Evolutionary conservation across 2,797 vertebrate species (phyloP).

Genomic region (Lacerta agilis): DNA sequence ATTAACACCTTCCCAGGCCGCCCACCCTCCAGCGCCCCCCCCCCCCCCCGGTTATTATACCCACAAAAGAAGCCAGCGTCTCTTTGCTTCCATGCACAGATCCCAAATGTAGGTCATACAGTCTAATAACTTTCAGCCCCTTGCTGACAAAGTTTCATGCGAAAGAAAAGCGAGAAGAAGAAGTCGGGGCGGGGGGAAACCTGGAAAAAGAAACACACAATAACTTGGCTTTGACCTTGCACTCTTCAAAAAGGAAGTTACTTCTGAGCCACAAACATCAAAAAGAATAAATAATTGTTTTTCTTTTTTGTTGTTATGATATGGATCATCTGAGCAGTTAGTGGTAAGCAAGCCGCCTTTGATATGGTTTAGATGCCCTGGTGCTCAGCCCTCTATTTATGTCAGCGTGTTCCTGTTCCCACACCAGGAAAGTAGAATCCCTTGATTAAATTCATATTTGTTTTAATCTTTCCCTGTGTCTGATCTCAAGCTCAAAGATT

Average conservation of each 20-base stretch:
- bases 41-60: conserved; percentile 45
- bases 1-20: conserved; percentile 1
- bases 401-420: conserved; percentile 84
- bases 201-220: conserved; percentile 61
- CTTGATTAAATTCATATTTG: conserved; percentile 99
- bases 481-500: conserved; percentile 87
- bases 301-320: conserved; percentile 98
- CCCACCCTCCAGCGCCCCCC: not conserved
- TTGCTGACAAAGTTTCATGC: conserved; percentile 79
- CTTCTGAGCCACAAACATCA: conserved; percentile 90
- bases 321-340: conserved; percentile 95
- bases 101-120: conserved; percentile 75
- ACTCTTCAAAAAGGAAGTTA: conserved; percentile 87
- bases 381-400: conserved; percentile 90
- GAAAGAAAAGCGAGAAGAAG: conserved; percentile 62
- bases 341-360: conserved; percentile 96
- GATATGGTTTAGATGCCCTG: conserved; percentile 94
- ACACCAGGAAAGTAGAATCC: conserved; percentile 88
- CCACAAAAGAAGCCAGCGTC: conserved; percentile 63
- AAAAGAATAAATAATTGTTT: conserved; percentile 99
- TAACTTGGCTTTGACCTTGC: conserved; percentile 93
- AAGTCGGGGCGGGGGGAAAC: fast-evolving
- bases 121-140: conserved; percentile 72
- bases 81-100: conserved; percentile 61
- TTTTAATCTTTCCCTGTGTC: conserved; percentile 95